These are phyloP conservation scores for Scartelaos histophorus DNA, from an alignment of 2,113 vertebrate genomes.

Conservation along the genomic window DNA sequence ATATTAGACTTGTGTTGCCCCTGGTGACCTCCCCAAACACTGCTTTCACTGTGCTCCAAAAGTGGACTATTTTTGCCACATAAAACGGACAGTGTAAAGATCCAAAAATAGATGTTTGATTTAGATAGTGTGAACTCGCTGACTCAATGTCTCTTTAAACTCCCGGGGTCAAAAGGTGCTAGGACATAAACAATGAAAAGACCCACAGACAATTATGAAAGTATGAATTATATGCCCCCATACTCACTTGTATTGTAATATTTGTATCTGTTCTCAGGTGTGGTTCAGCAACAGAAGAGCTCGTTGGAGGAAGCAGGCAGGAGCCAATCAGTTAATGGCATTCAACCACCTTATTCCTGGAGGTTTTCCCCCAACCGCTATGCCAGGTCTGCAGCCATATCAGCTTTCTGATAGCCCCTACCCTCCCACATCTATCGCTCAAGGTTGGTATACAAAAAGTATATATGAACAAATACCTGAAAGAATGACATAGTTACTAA, in stretches of 20 bases:
- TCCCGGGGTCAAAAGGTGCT: slow-evolving; percentile 38
- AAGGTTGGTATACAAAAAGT: slow-evolving; percentile 79
- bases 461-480: too few relatives aligned
- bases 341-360: slow-evolving; percentile 99
- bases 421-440: slow-evolving; percentile 91
- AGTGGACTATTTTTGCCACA: slow-evolving; percentile 46
- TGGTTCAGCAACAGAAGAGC: slow-evolving; percentile 99
- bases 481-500: too few relatives aligned
- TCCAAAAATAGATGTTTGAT: slow-evolving; percentile 45
- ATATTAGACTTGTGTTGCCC: slow-evolving; percentile 36
- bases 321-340: slow-evolving; percentile 98
- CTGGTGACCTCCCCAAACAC: slow-evolving; percentile 30
- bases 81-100: slow-evolving; percentile 32
- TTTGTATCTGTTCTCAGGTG: slow-evolving; percentile 77
- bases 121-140: slow-evolving; percentile 54
- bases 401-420: slow-evolving; percentile 96
- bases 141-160: slow-evolving; percentile 61
- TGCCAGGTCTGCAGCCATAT: slow-evolving; percentile 92
- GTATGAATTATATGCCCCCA: not conserved
- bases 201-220: slow-evolving; percentile 4
- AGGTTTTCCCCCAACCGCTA: slow-evolving; percentile 94
- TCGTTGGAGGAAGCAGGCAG: slow-evolving; percentile 98
- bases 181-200: slow-evolving; percentile 7
- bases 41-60: slow-evolving; percentile 37
- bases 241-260: not conserved